These are phyloP conservation scores for Parochlus steinenii DNA, from an alignment of 2,888 invertebrate species.

Conservation along the genomic window DNA sequence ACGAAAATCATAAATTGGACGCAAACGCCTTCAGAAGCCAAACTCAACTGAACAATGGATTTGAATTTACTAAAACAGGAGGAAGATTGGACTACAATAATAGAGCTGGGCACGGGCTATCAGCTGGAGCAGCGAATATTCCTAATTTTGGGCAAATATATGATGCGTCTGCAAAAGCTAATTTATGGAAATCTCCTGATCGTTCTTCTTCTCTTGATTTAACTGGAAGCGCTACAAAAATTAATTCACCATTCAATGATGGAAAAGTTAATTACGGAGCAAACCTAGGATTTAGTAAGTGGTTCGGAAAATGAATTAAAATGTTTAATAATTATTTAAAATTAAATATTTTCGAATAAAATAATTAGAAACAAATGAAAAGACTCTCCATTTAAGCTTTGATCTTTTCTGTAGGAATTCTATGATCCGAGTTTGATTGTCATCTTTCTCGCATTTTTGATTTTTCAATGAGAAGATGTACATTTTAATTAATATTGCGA, in stretches of 20 bases:
- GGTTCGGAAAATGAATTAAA: too few relatives aligned
- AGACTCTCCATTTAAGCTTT: too few relatives aligned
- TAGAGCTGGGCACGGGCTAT: conserved; percentile 19
- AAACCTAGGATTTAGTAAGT: conserved; percentile 18
- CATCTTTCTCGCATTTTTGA: too few relatives aligned
- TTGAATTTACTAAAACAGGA: conserved; percentile 20
- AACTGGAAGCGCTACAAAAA: conserved; percentile 19
- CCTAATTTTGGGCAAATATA: conserved; percentile 19
- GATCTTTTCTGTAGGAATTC: too few relatives aligned
- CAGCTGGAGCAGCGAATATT: conserved; percentile 18
- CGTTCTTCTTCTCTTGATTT: conserved; percentile 19
- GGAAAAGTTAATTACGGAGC: conserved; percentile 17
- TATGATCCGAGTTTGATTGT: too few relatives aligned
- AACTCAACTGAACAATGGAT: conserved; percentile 17
- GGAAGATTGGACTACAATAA: conserved; percentile 19
- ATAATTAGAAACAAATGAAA: too few relatives aligned
- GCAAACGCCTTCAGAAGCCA: conserved; percentile 20
- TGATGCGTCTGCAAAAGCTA: conserved; percentile 19
- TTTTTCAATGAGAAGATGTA: too few relatives aligned
- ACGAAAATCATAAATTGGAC: conserved; percentile 16
- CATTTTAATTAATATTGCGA: too few relatives aligned
- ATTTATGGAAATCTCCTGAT: conserved; percentile 20
- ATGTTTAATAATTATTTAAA: too few relatives aligned
- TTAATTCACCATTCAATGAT: conserved; percentile 18
- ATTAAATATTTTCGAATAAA: too few relatives aligned